Evolutionary conservation across 1,140 invertebrate species (phyloP).

Genomic region (Psilanteris sp.): DNA sequence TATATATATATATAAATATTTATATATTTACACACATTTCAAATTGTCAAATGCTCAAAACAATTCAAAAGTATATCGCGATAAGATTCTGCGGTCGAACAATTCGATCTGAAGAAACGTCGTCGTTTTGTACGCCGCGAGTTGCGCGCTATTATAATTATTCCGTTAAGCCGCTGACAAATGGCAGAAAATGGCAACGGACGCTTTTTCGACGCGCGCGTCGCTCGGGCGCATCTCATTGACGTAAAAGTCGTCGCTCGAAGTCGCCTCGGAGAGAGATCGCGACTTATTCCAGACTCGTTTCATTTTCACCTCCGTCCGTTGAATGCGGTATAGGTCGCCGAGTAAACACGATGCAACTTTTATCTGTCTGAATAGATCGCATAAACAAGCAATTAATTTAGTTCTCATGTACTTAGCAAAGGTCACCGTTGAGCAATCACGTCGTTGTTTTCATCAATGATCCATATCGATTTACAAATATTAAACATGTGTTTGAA

Average conservation of each 20-base stretch:
- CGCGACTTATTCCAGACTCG: conserved; percentile 48
- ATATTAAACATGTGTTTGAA: conserved; percentile 30
- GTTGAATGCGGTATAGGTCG: conserved; percentile 21
- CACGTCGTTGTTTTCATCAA: conserved; percentile 11
- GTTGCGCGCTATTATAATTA: no score
- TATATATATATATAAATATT: no score
- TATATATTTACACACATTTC: no score
- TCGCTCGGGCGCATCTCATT: conserved; percentile 12
- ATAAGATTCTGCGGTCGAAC: no score
- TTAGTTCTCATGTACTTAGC: conserved; percentile 52
- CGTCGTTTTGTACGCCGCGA: no score
- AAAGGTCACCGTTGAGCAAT: conserved; percentile 45
- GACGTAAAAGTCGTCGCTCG: conserved; percentile 54
- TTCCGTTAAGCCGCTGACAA: no score
- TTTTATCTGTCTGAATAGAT: conserved; percentile 43
- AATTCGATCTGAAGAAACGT: no score
- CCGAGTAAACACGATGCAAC: conserved; percentile 41
- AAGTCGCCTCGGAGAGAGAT: conserved; percentile 47
- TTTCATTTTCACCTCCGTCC: conserved; percentile 51
- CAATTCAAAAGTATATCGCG: no score
- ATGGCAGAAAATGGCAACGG: no score
- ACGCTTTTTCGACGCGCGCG: conserved; percentile 2
- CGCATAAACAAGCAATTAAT: conserved; percentile 58
- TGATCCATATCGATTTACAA: conserved; percentile 30
- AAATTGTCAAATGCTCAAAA: no score